Evolutionary conservation across 2,113 vertebrate genomes (phyloP).

Genomic region (Thalassoma bifasciatum): DNA sequence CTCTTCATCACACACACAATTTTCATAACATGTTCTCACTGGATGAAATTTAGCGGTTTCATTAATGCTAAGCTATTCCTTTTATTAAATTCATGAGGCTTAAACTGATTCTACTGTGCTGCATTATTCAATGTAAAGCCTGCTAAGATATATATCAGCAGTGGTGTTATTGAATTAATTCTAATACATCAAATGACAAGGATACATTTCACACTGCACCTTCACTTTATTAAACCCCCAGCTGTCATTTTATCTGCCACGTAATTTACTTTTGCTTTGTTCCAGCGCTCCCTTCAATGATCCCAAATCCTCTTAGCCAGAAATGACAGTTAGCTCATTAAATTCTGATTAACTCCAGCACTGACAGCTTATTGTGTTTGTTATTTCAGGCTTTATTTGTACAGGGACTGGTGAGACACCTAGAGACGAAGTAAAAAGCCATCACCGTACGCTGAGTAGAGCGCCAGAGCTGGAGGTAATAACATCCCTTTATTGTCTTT

Average conservation of each 20-base stretch:
- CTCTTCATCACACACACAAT: not conserved
- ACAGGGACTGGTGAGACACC: conserved; percentile 34
- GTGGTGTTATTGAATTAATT: conserved; percentile 31
- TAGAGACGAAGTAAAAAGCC: conserved; percentile 24
- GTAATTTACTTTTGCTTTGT: conserved; percentile 48
- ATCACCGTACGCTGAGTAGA: conserved; percentile 16
- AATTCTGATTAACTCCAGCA: conserved; percentile 68
- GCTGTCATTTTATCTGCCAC: conserved; percentile 6
- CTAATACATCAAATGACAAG: conserved; percentile 31
- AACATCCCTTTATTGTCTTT: conserved; percentile 43
- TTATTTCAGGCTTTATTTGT: conserved; percentile 69
- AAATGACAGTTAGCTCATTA: conserved; percentile 71
- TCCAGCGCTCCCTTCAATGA: conserved; percentile 39
- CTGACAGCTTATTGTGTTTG: conserved; percentile 53
- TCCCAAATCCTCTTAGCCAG: conserved; percentile 63
- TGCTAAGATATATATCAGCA: conserved; percentile 4
- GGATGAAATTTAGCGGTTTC: not conserved
- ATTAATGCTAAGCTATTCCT: not conserved
- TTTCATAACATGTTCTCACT: not conserved
- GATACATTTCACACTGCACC: conserved; percentile 21
- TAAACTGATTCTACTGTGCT: not conserved
- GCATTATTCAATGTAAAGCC: not conserved
- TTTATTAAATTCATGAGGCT: not conserved
- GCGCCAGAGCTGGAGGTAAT: conserved; percentile 26
- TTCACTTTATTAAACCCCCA: conserved; percentile 54